A percentile compares a stretch with the other conserved stretches of the same genome.
Conservation (phyloP, 2,113 vertebrate genomes). For the Collichthys lucidus region DNA sequence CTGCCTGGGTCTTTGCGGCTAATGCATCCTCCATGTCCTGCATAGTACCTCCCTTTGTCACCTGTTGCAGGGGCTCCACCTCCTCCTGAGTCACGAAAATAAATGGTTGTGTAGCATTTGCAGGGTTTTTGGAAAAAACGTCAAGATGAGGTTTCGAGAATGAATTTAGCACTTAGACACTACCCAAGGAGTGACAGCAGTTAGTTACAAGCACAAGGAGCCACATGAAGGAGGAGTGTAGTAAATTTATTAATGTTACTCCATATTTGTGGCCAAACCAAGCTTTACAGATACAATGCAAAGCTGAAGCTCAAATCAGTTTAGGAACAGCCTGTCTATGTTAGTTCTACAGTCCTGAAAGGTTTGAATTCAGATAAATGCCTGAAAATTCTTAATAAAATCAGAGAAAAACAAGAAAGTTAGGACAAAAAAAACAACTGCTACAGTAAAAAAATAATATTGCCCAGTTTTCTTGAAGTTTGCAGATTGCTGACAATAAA, state of each 20-base stretch:
- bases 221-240: constrained; percentile 10
- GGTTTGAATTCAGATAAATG: neutral
- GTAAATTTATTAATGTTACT: neutral
- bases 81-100: constrained; percentile 80
- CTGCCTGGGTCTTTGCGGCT: constrained; percentile 86
- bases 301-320: neutral
- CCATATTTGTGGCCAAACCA: too few relatives aligned
- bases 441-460: neutral
- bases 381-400: neutral
- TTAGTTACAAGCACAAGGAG: constrained; percentile 45
- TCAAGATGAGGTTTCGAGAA: neutral
- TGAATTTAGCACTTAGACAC: neutral
- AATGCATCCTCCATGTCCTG: constrained; percentile 89
- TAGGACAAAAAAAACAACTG: neutral
- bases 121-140: neutral
- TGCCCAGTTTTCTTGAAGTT: neutral
- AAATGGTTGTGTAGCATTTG: neutral
- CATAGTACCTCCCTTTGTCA: constrained; percentile 80
- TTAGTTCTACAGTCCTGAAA: neutral
- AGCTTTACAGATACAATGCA: too few relatives aligned
- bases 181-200: constrained; percentile 29
- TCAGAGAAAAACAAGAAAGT: neutral
- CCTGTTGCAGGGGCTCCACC: constrained; percentile 87
- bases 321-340: neutral
- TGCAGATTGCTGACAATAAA: neutral